Evolutionary conservation across 2,888 invertebrate species (phyloP).

Genomic region (Rhagonycha lutea): DNA sequence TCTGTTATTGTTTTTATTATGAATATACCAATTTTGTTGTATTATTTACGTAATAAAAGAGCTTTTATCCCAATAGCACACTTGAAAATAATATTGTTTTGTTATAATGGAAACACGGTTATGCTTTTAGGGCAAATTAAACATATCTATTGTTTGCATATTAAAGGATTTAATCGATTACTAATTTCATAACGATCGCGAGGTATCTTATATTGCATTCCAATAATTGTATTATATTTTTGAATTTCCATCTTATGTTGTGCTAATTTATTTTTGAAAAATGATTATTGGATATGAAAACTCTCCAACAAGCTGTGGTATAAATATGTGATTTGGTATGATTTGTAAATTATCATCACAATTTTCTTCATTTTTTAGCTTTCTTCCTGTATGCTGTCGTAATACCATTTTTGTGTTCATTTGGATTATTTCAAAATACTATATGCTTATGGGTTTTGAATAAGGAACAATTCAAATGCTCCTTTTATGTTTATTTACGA

Average conservation of each 20-base stretch:
- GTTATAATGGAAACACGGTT: not conserved
- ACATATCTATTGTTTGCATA: not conserved
- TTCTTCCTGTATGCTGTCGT: slow-evolving; percentile 13
- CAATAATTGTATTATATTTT: not conserved
- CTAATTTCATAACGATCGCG: not conserved
- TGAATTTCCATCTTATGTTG: not conserved
- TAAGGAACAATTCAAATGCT: slow-evolving; percentile 9
- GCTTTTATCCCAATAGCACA: not conserved
- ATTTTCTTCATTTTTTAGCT: not conserved
- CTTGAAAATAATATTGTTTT: not conserved
- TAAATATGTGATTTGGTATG: not conserved
- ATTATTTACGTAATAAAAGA: not conserved
- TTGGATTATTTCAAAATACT: slow-evolving; percentile 16
- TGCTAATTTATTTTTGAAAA: not conserved
- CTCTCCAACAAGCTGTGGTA: not conserved
- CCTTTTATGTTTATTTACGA: slow-evolving; percentile 22
- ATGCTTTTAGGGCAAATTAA: not conserved
- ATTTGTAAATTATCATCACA: not conserved
- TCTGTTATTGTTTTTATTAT: not conserved
- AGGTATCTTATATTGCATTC: not conserved
- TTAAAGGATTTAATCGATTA: not conserved
- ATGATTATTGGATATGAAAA: not conserved
- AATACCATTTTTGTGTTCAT: slow-evolving; percentile 11
- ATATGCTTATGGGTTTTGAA: slow-evolving; percentile 12
- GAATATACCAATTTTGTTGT: not conserved